Base-by-base conservation (phyloP, 2,888 invertebrate species). In the Agriotes lineatus region DNA sequence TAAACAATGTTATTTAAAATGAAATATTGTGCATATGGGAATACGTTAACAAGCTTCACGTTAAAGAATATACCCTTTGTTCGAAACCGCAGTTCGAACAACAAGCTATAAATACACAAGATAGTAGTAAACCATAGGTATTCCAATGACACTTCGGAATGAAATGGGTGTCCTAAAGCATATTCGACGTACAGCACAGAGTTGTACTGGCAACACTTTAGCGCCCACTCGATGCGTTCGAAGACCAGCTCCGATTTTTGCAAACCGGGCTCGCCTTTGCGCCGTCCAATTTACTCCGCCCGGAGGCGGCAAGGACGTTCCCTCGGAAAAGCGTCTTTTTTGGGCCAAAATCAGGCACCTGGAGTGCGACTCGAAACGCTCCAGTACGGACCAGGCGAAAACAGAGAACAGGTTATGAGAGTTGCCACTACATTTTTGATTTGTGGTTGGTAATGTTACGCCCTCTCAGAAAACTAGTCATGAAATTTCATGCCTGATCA, bases 1-100 rank as follows among this genome's bases (percentile, higher is more conserved):
- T 83, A 82, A 83, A 83, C 82, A 82, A 82, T 81, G 82, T 81
- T 82, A 82, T 82, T 82, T 81, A 82, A 81, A 80, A 81, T 83
- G 81, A 83, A 82, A 81, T 83, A 83, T 81, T 76, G 81, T 79
- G 75, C 78, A 77, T 80, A 81, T 78, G 79, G 79, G 79, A 78
- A 81, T 80, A 81, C 81, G 81, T 82, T 83, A 83, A 83, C 83
- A 83, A 83, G 83, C 79, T 79, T 81, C 79, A 78, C 78, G 79
- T 78, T 80, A 80, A 82, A 83, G 82, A 82, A 82, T 81, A 82
- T 82, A 79, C 79, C 81, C 82, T 82, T 82, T 83, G 82, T 83
- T 82, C 81, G 75, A 77, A 80, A 82, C 82, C 82, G 83, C 82
- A 80, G 77, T 72, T 79, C 78, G 80, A 81, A 82, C 82, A 81